Evolutionary conservation across 2,113 vertebrate genomes (phyloP).

Genomic region (human (Homo sapiens)): DNA sequence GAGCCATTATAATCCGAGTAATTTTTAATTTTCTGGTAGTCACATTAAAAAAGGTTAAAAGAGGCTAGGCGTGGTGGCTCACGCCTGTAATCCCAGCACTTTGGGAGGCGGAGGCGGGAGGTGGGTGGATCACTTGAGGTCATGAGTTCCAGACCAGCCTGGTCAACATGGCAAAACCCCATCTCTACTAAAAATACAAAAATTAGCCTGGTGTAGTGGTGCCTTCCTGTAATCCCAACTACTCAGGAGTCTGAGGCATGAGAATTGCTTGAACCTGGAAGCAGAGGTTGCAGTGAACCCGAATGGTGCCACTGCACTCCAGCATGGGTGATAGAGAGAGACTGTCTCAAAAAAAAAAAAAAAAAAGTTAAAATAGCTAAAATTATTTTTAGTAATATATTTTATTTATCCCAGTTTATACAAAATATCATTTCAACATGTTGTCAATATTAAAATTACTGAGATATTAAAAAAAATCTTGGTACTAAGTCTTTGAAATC

Average conservation of each 20-base stretch:
- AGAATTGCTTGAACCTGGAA: background rate
- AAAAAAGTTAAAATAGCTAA: background rate
- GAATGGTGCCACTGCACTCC: background rate
- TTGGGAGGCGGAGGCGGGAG: background rate
- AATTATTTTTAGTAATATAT: conserved; percentile 35
- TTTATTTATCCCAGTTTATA: conserved; percentile 24
- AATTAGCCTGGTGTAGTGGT: background rate
- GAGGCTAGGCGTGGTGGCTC: background rate
- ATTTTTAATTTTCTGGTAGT: conserved; percentile 31
- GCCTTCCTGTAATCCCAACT: background rate
- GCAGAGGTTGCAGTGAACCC: background rate
- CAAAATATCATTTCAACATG: conserved; percentile 32
- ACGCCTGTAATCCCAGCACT: background rate
- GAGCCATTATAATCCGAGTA: background rate
- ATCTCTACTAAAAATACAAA: background rate
- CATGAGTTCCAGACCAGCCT: background rate
- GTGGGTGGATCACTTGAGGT: background rate
- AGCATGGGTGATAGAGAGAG: background rate
- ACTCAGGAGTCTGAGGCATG: background rate
- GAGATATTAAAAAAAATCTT: conserved; percentile 12
- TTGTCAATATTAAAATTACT: conserved; percentile 18
- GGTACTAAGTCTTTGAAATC: conserved; percentile 40
- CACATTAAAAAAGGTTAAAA: background rate
- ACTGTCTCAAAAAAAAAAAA: background rate
- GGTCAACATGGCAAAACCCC: background rate